These are phyloP conservation scores for Pontoporia blainvillei DNA, from an alignment of 2,113 vertebrate species.

Conservation along the genomic window DNA sequence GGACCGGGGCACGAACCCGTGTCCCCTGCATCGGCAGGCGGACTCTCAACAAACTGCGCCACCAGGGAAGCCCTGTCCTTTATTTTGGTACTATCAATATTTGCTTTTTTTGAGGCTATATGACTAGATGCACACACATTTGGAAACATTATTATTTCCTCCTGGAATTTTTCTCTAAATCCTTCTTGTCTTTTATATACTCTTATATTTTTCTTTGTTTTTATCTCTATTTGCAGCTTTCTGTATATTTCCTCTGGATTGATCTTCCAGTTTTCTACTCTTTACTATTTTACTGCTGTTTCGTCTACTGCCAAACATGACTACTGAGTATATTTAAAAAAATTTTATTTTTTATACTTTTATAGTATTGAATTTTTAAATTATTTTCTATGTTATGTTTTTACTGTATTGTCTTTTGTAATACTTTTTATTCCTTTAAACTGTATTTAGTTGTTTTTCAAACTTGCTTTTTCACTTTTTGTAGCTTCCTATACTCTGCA, in stretches of 20 bases:
- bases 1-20: too few species aligned
- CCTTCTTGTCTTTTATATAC: background rate
- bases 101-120: background rate
- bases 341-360: background rate
- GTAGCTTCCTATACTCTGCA: background rate
- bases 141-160: background rate
- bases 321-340: background rate
- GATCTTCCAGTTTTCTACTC: background rate
- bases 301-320: background rate
- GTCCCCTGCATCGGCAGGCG: too few species aligned
- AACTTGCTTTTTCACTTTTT: background rate
- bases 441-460: background rate
- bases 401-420: background rate
- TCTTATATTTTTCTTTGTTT: background rate
- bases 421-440: slow-evolving; percentile 14
- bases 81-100: background rate
- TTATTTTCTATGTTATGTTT: background rate
- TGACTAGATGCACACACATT: background rate
- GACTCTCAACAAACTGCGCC: too few species aligned
- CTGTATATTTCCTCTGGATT: background rate
- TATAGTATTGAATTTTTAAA: background rate
- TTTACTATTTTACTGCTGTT: background rate
- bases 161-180: background rate
- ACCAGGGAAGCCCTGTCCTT: background rate
- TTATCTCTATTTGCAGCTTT: background rate